Evolutionary conservation across 2,113 vertebrate species (phyloP).

Genomic region (Glaucidium brasilianum): DNA sequence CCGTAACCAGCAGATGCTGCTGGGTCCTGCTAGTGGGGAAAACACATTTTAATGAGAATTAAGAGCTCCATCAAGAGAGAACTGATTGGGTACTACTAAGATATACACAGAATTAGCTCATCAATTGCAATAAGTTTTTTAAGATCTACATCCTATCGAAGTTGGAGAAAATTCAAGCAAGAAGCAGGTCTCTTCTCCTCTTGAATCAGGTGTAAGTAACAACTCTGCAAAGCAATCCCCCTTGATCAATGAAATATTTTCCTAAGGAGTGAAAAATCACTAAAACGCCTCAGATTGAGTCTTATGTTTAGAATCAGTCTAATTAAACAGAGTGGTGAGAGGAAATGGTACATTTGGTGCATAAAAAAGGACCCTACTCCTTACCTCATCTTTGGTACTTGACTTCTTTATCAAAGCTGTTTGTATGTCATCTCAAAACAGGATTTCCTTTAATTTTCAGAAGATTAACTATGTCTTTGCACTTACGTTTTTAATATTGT

Average conservation of each 20-base stretch:
- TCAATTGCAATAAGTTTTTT: background rate
- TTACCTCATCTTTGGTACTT: background rate
- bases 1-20: background rate
- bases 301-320: background rate
- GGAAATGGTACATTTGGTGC: background rate
- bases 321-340: background rate
- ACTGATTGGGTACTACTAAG: background rate
- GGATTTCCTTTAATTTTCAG: background rate
- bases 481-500: constrained; percentile 16
- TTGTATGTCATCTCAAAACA: background rate
- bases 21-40: background rate
- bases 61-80: background rate
- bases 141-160: background rate
- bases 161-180: background rate
- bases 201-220: background rate
- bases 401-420: background rate
- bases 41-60: background rate
- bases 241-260: background rate
- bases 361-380: background rate
- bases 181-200: background rate
- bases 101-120: background rate
- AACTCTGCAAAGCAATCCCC: background rate
- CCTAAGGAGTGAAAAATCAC: background rate
- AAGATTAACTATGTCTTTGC: background rate
- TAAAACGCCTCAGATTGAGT: background rate